Percentiles rank a stretch among this genome's conserved stretches.
Conservation (phyloP, 2,797 vertebrate genomes). For the Acrossocheilus fasciatus region DNA sequence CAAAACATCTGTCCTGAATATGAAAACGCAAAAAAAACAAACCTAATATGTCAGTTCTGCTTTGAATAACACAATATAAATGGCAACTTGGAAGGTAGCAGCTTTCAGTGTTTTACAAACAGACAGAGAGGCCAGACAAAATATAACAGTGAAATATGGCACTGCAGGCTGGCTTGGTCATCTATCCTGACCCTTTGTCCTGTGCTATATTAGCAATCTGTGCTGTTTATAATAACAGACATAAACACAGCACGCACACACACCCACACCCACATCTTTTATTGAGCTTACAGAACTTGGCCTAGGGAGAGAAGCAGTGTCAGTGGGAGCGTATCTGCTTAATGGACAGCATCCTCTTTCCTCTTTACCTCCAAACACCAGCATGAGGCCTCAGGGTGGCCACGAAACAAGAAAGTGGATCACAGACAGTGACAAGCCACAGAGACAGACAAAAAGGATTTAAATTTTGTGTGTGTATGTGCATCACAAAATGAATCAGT, state of each 20-base stretch:
- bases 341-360: conserved; percentile 44
- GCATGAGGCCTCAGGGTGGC: conserved; percentile 48
- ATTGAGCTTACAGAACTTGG: conserved; percentile 29
- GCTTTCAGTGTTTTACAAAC: conserved; percentile 32
- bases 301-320: conserved; percentile 34
- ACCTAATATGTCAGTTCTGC: conserved; percentile 1
- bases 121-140: conserved; percentile 6
- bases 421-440: conserved; percentile 55
- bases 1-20: conserved; percentile 33
- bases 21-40: background rate
- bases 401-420: conserved; percentile 36
- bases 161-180: conserved; percentile 30
- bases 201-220: conserved; percentile 40
- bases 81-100: background rate
- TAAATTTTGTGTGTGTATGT: background rate
- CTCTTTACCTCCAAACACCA: conserved; percentile 43
- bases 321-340: conserved; percentile 36
- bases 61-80: conserved; percentile 15
- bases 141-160: conserved; percentile 35
- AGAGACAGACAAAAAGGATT: conserved; percentile 38
- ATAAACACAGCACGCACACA: conserved; percentile 26
- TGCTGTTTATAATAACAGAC: conserved; percentile 30
- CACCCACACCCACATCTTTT: conserved; percentile 27
- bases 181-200: conserved; percentile 38
- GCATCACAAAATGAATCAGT: background rate